These are phyloP conservation scores for Lydus trimaculatus DNA, from an alignment of 2,888 invertebrate species.

Conservation along the genomic window DNA sequence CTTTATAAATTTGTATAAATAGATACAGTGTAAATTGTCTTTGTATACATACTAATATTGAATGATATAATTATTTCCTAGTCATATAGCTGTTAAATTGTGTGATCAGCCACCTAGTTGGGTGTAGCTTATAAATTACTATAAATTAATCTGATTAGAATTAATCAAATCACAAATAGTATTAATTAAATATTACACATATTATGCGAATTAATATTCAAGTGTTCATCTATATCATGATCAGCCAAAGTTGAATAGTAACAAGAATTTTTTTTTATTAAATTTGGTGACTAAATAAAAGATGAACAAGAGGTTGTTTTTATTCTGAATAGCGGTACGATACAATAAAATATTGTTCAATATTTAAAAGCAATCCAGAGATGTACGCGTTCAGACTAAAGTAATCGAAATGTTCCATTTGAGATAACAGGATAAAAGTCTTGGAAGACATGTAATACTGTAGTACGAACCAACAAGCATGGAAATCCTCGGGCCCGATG, in stretches of 20 bases:
- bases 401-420: conserved; percentile 47
- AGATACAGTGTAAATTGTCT: background rate
- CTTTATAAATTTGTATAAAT: background rate
- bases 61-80: background rate
- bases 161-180: background rate
- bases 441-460: conserved; percentile 41
- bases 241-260: too few relatives aligned
- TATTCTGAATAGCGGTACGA: background rate
- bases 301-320: background rate
- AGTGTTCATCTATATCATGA: too few relatives aligned
- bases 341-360: conserved; percentile 36
- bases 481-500: conserved; percentile 40
- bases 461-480: conserved; percentile 37
- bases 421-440: conserved; percentile 46
- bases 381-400: conserved; percentile 33
- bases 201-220: background rate
- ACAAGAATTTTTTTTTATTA: too few relatives aligned
- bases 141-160: background rate
- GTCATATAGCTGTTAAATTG: background rate
- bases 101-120: background rate
- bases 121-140: background rate
- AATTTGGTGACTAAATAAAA: too few relatives aligned
- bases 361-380: conserved; percentile 36
- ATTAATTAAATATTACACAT: too few relatives aligned
- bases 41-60: background rate